Percentiles rank a stretch among this genome's conserved stretches.
Conservation (phyloP, 2,113 vertebrate species). For the Heterotis niloticus region DNA sequence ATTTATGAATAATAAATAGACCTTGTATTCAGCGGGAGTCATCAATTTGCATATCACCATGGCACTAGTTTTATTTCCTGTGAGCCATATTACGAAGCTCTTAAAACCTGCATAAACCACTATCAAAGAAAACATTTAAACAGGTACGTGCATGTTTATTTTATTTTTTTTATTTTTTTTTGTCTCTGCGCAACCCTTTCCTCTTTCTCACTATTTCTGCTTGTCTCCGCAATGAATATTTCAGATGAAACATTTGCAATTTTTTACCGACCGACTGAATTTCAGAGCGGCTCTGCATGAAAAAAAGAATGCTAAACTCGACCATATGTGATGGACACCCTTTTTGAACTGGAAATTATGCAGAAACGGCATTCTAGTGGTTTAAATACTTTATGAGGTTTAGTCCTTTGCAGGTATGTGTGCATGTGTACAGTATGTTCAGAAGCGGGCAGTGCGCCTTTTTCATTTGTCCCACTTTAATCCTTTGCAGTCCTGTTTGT, state of each 20-base stretch:
- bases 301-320: constrained; percentile 30
- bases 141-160: constrained; percentile 71
- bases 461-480: not conserved
- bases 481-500: not conserved
- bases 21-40: constrained; percentile 79
- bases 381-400: not conserved
- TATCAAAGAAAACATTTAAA: constrained; percentile 69
- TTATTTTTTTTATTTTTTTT: too few species aligned
- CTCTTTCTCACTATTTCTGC: constrained; percentile 39
- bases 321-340: constrained; percentile 41
- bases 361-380: constrained; percentile 65
- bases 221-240: constrained; percentile 37
- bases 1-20: constrained; percentile 95
- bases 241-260: constrained; percentile 39
- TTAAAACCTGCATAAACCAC: constrained; percentile 74
- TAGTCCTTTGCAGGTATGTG: not conserved
- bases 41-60: constrained; percentile 89
- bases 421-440: not conserved
- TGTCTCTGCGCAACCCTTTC: constrained; percentile 22
- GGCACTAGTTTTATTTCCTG: constrained; percentile 81
- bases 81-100: constrained; percentile 67
- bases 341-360: constrained; percentile 71
- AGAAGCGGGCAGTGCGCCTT: not conserved
- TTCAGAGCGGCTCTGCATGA: constrained; percentile 7
- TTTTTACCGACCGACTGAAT: constrained; percentile 23